Percentiles rank a stretch among this genome's conserved stretches.
These are phyloP conservation scores for Protaetia brevitarsis DNA, from an alignment of 1,140 invertebrate species.

Conservation along the genomic window DNA sequence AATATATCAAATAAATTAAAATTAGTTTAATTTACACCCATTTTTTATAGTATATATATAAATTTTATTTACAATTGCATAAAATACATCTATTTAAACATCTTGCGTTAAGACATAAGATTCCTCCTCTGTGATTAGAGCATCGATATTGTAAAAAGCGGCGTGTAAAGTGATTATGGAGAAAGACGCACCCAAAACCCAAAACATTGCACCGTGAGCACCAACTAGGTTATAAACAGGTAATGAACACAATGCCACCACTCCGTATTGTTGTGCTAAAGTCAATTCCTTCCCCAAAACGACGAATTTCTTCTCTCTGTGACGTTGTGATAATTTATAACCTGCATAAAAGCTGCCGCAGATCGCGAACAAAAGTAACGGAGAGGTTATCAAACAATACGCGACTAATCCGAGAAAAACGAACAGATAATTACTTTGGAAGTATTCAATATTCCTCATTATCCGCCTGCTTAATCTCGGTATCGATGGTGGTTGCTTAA, in stretches of 20 bases:
- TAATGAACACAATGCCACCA: conserved; percentile 66
- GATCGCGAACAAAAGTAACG: conserved; percentile 56
- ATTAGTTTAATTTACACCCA: background rate
- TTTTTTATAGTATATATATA: no score
- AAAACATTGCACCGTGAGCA: conserved; percentile 77
- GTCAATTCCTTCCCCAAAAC: conserved; percentile 68
- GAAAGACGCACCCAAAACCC: conserved; percentile 73
- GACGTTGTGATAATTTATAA: conserved; percentile 68
- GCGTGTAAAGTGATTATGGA: conserved; percentile 75
- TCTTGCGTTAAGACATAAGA: conserved; percentile 42
- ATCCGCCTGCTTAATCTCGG: conserved; percentile 66
- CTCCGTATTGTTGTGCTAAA: conserved; percentile 69
- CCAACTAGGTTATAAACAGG: conserved; percentile 79
- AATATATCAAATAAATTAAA: background rate
- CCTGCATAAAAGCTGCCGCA: conserved; percentile 63
- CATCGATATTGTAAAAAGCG: conserved; percentile 74
- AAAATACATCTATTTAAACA: conserved; percentile 34
- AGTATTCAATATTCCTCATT: conserved; percentile 78
- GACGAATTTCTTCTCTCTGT: conserved; percentile 55
- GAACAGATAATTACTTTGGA: conserved; percentile 85
- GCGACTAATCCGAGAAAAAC: conserved; percentile 76
- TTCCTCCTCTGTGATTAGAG: conserved; percentile 37
- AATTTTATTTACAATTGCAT: background rate
- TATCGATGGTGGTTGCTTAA: conserved; percentile 65
- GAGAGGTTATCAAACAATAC: conserved; percentile 71